Base-by-base conservation (phyloP, 2,888 invertebrate genomes). In the Tricholauxania praeusta region DNA sequence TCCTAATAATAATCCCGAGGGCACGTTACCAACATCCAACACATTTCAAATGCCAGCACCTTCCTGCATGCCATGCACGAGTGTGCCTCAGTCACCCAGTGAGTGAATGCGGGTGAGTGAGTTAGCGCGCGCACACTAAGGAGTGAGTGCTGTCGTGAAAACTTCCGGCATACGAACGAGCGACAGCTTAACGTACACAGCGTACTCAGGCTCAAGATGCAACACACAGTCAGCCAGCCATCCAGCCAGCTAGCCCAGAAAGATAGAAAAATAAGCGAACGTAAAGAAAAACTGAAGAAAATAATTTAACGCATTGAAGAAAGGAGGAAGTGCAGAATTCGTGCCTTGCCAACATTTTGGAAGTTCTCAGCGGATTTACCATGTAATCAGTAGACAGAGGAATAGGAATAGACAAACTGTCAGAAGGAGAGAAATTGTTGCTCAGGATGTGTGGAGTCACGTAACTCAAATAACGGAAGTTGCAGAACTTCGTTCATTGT, bases 381-480 rank as follows among this genome's bases (percentile, higher is more conserved):
- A 65, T 63, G 65, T 71, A 71, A 71, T 72, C 59, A 72, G 60
- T 49, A 67, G 55, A 63, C 67, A 68, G 62, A 63, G 60, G n/a
- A 62, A 60, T 62, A 68, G 72, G 55, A 67, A 60, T 62, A 68
- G 72, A 68, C 68, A 68, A 68, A 72, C 62, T 72, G 67, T 67
- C 66, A 55, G 70, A 28, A 59, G 62, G 62, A 72, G 68, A 60
- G 78, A 78, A 82, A 82, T 83, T 83, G 82, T 82, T 82, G 82
- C 83, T 76, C 79, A 83, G 84, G 82, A 64, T 67, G 68, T 71
- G 71, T 71, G 63, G 72, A 75, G 75, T 83, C 82, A 83, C 84
- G 84, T 82, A 83, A 83, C 82, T 83, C 84, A 83, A 83, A 83
- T 82, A 83, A 82, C 83, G 82, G 81, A 83, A 83, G 82, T 83